Evolutionary conservation across 2,888 invertebrate genomes (phyloP).

Genomic region (Thumatha senex): DNA sequence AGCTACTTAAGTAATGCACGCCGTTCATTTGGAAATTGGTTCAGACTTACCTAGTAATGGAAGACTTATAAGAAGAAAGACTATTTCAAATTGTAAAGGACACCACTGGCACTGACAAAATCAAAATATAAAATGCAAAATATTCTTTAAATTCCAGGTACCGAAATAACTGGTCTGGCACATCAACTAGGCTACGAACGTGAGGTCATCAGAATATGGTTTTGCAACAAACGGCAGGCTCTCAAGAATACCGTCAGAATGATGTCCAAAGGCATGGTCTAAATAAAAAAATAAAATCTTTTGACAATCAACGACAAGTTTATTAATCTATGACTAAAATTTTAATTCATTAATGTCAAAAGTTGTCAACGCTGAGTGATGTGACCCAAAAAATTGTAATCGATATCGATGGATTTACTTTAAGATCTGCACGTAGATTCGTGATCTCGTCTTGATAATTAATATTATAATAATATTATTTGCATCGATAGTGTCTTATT

Average conservation of each 20-base stretch:
- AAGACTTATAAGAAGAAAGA: too few relatives aligned
- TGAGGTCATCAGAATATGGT: slow-evolving; percentile 99
- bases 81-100: too few relatives aligned
- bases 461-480: slow-evolving; percentile 33
- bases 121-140: background rate
- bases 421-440: slow-evolving; percentile 54
- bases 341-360: too few relatives aligned
- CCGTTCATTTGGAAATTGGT: too few relatives aligned
- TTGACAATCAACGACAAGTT: background rate
- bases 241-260: slow-evolving; percentile 98
- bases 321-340: background rate
- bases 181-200: slow-evolving; percentile 98
- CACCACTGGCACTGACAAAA: too few relatives aligned
- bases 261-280: slow-evolving; percentile 95
- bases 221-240: slow-evolving; percentile 99
- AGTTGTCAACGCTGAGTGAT: slow-evolving; percentile 38
- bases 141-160: slow-evolving; percentile 84
- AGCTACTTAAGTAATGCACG: too few relatives aligned
- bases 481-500: slow-evolving; percentile 60
- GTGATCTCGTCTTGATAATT: slow-evolving; percentile 50
- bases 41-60: too few relatives aligned
- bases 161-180: slow-evolving; percentile 97
- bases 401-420: slow-evolving; percentile 51
- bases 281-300: slow-evolving; percentile 45
- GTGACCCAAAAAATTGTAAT: slow-evolving; percentile 41